Conservation (phyloP, 2,888 invertebrate species). For the Plagodis dolabraria region DNA sequence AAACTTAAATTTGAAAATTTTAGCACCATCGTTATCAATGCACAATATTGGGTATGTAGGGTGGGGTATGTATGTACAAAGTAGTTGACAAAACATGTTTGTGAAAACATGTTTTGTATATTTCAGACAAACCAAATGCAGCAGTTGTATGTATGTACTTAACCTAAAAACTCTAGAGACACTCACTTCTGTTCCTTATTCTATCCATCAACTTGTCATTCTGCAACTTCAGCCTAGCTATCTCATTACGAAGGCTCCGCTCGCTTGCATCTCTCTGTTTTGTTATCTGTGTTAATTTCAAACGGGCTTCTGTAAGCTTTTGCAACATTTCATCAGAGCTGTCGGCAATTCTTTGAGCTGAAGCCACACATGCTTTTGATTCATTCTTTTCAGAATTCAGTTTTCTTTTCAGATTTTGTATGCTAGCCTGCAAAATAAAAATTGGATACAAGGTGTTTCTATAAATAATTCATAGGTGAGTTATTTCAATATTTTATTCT, state of each 20-base stretch:
- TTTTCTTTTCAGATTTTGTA: constrained; percentile 62
- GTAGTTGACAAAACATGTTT: too few relatives aligned
- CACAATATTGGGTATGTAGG: too few relatives aligned
- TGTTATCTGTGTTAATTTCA: constrained; percentile 60
- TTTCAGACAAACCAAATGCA: too few relatives aligned
- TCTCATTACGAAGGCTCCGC: constrained; percentile 65
- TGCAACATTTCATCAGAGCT: constrained; percentile 66
- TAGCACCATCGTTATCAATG: too few relatives aligned
- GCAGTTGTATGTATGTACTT: too few relatives aligned
- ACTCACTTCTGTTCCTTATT: constrained; percentile 66
- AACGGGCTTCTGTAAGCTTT: constrained; percentile 57
- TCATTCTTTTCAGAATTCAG: constrained; percentile 69
- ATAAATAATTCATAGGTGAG: not conserved
- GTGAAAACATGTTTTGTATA: too few relatives aligned
- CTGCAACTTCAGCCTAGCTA: constrained; percentile 64
- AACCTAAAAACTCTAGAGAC: too few relatives aligned
- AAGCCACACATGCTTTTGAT: constrained; percentile 72
- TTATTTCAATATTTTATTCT: too few relatives aligned
- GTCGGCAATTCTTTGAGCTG: constrained; percentile 72
- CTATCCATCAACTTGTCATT: constrained; percentile 72
- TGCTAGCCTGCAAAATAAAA: constrained; percentile 50
- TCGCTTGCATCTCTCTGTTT: constrained; percentile 73
- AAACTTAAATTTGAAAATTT: too few relatives aligned
- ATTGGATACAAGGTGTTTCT: not conserved
- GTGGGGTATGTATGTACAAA: too few relatives aligned